Percentiles rank a stretch among this genome's conserved stretches.
These are phyloP conservation scores for Planococcus citri DNA, from an alignment of 1,140 invertebrate genomes.

Conservation along the genomic window DNA sequence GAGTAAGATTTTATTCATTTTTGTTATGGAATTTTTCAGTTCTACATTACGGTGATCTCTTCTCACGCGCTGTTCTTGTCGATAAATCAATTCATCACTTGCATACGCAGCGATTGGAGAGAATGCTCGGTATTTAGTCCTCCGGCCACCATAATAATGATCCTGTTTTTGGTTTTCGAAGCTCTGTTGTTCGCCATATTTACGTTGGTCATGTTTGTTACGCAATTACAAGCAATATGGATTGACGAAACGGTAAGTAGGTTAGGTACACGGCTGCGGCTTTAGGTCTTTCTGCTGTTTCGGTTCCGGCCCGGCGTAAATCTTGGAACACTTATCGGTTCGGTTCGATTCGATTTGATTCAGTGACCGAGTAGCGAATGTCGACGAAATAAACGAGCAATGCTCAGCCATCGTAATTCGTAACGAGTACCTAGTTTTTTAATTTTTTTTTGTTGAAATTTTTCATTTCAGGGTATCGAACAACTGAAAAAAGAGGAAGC, in stretches of 20 bases:
- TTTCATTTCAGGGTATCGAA: slow-evolving; percentile 67
- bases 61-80: slow-evolving; percentile 84
- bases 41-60: slow-evolving; percentile 95
- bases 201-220: slow-evolving; percentile 93
- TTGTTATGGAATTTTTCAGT: slow-evolving; percentile 69
- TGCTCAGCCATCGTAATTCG: too few species aligned
- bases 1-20: too few species aligned
- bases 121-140: slow-evolving; percentile 86
- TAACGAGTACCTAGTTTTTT: too few species aligned
- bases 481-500: slow-evolving; percentile 89
- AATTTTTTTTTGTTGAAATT: too few species aligned
- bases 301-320: too few species aligned
- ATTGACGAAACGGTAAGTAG: slow-evolving; percentile 87
- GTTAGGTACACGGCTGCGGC: not conserved
- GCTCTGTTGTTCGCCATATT: slow-evolving; percentile 95
- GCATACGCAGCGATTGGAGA: slow-evolving; percentile 88
- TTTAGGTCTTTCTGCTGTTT: too few species aligned
- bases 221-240: slow-evolving; percentile 88
- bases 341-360: not conserved
- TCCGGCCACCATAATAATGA: slow-evolving; percentile 85
- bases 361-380: too few species aligned
- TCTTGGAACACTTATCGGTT: too few species aligned
- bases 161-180: slow-evolving; percentile 94
- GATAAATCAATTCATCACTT: slow-evolving; percentile 86
- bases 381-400: too few species aligned